Base-by-base conservation (phyloP, 2,888 invertebrate genomes). In the Phyllotreta striolata region DNA sequence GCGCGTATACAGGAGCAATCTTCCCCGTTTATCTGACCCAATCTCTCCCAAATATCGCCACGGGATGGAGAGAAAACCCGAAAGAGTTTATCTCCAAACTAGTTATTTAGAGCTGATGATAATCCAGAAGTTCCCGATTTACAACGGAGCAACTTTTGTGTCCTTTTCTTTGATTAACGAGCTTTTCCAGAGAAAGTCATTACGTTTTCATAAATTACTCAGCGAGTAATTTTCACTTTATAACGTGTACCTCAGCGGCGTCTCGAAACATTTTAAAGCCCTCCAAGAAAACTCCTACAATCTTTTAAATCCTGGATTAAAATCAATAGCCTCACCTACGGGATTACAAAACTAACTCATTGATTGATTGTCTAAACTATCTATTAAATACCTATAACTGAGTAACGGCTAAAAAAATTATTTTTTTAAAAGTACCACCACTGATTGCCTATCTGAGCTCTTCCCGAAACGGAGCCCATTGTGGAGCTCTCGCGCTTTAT, bases 141-240 rank as follows among this genome's bases (percentile, higher is more conserved):
- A 75, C 69, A 73, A 38, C 39, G 34, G 10, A 52, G 60, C 52
- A 52, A 74, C 75, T 74, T 74, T 75, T 72, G 72, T 71, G 72
- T 74, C 70, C 73, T 73, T 69, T 69, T 61, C 70, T 75, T 77
- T 78, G 78, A 78, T 78, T 78, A 78, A 78, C 77, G 78, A 77
- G 74, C 68, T 72, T 70, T 72, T 70, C 71, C 72, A 67, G 71
- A 70, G 73, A 74, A 73, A 77, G 75, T 77, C 77, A 76, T 77
- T 78, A 76, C 73, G 76, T 77, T 76, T 76, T 76, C 75, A 76
- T 77, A 77, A 78, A 77, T 77, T 76, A 77, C 74, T 73, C 70
- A 74, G 66, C 67, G 68, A 72, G 70, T 72, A 74, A 74, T 76
- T 75, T 73, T 72, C 74, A 68, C 69, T 74, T 74, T 69, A 73